Base-by-base conservation (phyloP, 2,888 invertebrate species). In the Cistogaster globosa region DNA sequence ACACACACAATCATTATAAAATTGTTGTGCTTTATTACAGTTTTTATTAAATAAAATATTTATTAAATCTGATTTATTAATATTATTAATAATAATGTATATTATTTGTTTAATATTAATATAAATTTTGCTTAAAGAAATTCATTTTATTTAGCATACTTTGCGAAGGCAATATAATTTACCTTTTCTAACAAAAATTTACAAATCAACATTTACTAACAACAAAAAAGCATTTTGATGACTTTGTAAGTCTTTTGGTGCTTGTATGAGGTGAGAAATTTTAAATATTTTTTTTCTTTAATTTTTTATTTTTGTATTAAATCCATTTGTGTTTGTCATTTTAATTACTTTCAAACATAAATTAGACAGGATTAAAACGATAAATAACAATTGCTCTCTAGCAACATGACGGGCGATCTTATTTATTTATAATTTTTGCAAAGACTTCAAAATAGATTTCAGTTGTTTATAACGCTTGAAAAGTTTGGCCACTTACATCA, bases 31-130 rank as follows among this genome's bases (percentile, higher is more conserved):
- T 53, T 58, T 38, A 67, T 80, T 80, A 67, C 48, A 67, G 12
- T 69, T 26, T 71, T 76, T 16, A 9, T 76, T 48, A 32, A 18
- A 51, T 53, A 11, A 67, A 68, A 67, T 72, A 71, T 45, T 45
- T 53, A 5, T 32, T 58, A 22, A 57, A 20, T 71, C n/a, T n/a
- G 51, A 42, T 32, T 78, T 79, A 84, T 79, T 75, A 79, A 79
- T 79, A 79, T 84, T 83, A 79, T 83, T 42, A 74, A 84, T 84
- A 79, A 69, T 79, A 84, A 63, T 75, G 45, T 20, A 51, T 79
- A 84, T 79, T 84, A 84, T 84, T 79, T 84, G 53, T 75, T 68
- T 79, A 84, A 79, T 84, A 84, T 79, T 79, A 79, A 79, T 74
- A 80, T 26, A 57, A 75, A 84, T 79, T 84, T 79, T 75, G 62